Evolutionary conservation across 2,113 vertebrate genomes (phyloP).

Genomic region (Neoarius graeffei): DNA sequence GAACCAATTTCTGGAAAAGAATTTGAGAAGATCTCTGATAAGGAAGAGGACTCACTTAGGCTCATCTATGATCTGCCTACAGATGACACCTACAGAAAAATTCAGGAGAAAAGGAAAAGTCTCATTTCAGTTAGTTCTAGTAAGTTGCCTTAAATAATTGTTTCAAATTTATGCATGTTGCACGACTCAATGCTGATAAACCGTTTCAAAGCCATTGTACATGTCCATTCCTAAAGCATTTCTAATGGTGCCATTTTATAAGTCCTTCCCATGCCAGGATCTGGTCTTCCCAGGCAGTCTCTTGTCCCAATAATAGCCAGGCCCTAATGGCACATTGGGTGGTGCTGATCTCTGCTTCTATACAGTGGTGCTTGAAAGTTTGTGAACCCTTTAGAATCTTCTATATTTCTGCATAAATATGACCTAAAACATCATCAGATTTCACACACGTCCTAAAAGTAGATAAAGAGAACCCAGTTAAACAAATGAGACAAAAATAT

Average conservation of each 20-base stretch:
- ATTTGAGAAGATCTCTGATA: constrained; percentile 67
- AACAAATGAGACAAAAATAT: no score
- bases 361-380: no score
- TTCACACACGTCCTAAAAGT: no score
- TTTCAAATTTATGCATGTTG: background rate
- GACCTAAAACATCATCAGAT: no score
- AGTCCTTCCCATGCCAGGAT: no score
- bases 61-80: constrained; percentile 68
- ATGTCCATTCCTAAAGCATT: background rate
- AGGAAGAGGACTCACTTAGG: constrained; percentile 64
- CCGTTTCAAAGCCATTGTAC: background rate
- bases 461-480: no score
- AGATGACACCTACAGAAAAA: constrained; percentile 52
- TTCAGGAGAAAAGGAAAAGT: constrained; percentile 63
- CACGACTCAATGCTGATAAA: background rate
- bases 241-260: background rate
- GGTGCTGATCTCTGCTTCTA: no score
- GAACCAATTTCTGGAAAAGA: constrained; percentile 49
- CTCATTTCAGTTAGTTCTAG: constrained; percentile 67
- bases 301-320: no score
- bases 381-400: no score
- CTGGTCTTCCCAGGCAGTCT: no score
- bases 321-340: no score
- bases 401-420: no score
- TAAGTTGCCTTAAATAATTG: constrained; percentile 33